A percentile compares a stretch with the other conserved stretches of the same genome.
Evolutionary conservation across 2,888 invertebrate species (phyloP).

Genomic region (Lasioglossum marginatum): DNA sequence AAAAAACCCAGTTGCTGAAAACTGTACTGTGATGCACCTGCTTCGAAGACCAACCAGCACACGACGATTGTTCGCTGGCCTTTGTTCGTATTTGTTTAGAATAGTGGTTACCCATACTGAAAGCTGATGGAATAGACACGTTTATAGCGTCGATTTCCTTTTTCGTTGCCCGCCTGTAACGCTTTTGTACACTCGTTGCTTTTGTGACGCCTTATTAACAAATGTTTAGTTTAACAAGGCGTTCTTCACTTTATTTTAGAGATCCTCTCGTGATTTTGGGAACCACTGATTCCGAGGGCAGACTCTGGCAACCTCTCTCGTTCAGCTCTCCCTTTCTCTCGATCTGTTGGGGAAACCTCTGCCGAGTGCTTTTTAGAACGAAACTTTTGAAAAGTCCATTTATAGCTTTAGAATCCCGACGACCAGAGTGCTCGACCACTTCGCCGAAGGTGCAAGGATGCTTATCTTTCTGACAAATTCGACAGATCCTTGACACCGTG

Average conservation of each 20-base stretch:
- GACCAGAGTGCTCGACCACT: neutral
- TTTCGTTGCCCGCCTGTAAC: neutral
- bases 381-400: conserved; percentile 20
- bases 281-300: neutral
- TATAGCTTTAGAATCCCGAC: neutral
- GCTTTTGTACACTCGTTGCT: neutral
- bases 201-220: neutral
- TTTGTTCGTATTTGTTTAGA: neutral
- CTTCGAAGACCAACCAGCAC: conserved; percentile 43
- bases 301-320: neutral
- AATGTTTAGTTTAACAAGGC: neutral
- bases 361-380: neutral
- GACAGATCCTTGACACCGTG: neutral
- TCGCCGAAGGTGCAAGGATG: neutral
- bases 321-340: conserved; percentile 14
- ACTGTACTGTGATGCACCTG: conserved; percentile 63
- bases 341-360: neutral
- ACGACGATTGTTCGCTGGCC: neutral
- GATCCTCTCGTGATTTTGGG: neutral
- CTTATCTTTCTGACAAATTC: neutral
- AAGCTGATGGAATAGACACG: neutral
- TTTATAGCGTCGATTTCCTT: neutral
- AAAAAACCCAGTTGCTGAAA: conserved; percentile 49
- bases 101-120: neutral
- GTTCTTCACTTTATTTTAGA: neutral